A percentile compares a stretch with the other conserved stretches of the same genome.
Evolutionary conservation across 1,140 invertebrate genomes (phyloP).

Genomic region (Drosophila kikkawai): DNA sequence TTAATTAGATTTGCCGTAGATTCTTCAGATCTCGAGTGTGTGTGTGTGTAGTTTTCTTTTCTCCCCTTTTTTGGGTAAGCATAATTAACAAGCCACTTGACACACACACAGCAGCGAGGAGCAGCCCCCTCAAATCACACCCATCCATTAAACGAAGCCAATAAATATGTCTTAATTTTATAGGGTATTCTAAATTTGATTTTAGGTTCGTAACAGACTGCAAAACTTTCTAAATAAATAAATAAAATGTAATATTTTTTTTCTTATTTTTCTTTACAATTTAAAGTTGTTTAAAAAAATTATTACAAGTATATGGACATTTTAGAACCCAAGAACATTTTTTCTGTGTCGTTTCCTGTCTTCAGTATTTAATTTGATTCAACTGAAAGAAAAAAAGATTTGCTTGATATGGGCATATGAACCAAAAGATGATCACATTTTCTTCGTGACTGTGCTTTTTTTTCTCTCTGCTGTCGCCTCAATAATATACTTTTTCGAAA

Average conservation of each 20-base stretch:
- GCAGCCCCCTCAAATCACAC: slow-evolving; percentile 14
- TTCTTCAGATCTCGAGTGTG: slow-evolving; percentile 3
- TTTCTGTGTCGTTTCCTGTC: background rate
- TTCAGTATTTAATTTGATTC: background rate
- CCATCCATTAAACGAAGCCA: slow-evolving; percentile 7
- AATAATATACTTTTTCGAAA: slow-evolving; percentile 39
- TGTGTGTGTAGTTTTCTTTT: slow-evolving; percentile 29
- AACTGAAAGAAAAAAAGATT: background rate
- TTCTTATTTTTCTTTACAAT: too few relatives aligned
- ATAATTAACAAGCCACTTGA: slow-evolving; percentile 82
- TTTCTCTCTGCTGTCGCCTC: background rate
- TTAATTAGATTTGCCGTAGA: slow-evolving; percentile 66
- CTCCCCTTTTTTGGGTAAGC: slow-evolving; percentile 54
- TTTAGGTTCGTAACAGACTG: background rate
- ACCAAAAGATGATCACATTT: background rate
- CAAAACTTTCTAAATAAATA: background rate
- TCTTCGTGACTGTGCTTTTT: background rate
- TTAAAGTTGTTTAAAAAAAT: background rate
- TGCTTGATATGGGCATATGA: slow-evolving; percentile 1
- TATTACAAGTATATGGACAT: background rate
- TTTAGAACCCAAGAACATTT: background rate
- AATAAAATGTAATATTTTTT: background rate
- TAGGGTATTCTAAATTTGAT: background rate
- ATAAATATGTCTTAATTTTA: slow-evolving; percentile 6
- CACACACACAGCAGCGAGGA: slow-evolving; percentile 22